A percentile compares a stretch with the other conserved stretches of the same genome.
Conservation (phyloP, 2,888 invertebrate genomes). For the Hedya salicella region DNA sequence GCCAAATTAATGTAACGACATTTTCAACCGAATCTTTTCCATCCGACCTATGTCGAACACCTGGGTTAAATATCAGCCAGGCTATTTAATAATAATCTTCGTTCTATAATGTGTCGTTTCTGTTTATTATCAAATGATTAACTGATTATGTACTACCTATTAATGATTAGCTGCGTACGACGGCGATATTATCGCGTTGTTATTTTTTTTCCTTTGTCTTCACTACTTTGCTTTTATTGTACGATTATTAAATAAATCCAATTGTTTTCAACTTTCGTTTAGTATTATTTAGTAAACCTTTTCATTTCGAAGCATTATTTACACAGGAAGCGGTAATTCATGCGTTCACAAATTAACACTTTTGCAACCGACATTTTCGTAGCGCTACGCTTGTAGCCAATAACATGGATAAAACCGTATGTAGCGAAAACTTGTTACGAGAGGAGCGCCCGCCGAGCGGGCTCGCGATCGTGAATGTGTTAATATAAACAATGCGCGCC, state of each 20-base stretch:
- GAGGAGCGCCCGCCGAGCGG: no score
- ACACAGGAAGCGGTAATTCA: no score
- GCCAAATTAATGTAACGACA: constrained; percentile 26
- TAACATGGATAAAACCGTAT: no score
- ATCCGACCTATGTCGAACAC: background rate
- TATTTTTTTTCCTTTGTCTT: constrained; percentile 39
- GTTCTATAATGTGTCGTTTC: constrained; percentile 7
- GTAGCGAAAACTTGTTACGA: no score
- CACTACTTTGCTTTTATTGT: constrained; percentile 43
- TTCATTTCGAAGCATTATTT: no score
- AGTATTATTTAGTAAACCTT: constrained; percentile 23
- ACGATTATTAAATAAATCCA: constrained; percentile 44
- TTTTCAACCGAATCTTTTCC: background rate
- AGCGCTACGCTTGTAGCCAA: no score
- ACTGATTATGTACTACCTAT: constrained; percentile 27
- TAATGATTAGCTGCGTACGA: constrained; percentile 34
- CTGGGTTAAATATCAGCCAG: background rate
- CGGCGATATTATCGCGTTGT: constrained; percentile 36
- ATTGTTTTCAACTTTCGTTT: constrained; percentile 41
- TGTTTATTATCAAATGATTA: constrained; percentile 29
- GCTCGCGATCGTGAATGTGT: no score
- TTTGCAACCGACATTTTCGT: no score
- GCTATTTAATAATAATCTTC: background rate
- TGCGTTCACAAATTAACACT: no score
- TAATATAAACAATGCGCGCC: no score